These are phyloP conservation scores for Acleris sparsana DNA, from an alignment of 2,888 invertebrate species.

Conservation along the genomic window DNA sequence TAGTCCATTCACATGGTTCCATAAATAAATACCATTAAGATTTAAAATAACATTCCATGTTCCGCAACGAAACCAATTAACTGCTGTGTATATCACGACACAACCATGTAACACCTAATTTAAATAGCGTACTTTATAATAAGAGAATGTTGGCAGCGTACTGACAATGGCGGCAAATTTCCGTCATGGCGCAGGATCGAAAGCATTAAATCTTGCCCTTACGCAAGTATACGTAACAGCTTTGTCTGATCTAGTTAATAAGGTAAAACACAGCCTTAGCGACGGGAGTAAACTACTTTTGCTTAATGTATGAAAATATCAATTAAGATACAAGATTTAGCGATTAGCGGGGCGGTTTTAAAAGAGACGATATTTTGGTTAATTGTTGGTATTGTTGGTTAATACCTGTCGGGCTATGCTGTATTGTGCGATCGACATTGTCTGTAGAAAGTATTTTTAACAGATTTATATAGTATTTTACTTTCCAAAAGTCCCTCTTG, in stretches of 20 bases:
- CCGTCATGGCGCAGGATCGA: constrained; percentile 20
- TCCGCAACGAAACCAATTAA: no score
- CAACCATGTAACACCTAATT: constrained; percentile 22
- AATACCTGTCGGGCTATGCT: no score
- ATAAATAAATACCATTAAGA: no score
- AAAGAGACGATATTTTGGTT: background rate
- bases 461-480: no score
- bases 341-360: constrained; percentile 1
- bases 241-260: constrained; percentile 47
- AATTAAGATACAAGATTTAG: constrained; percentile 14
- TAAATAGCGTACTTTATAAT: constrained; percentile 7
- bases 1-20: no score
- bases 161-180: constrained; percentile 28
- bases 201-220: constrained; percentile 39
- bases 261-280: constrained; percentile 35
- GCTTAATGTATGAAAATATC: constrained; percentile 20
- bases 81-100: background rate
- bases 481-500: no score
- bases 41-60: no score
- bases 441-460: no score
- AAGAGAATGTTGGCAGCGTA: constrained; percentile 21
- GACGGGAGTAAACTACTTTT: constrained; percentile 19
- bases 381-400: background rate
- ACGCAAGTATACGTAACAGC: constrained; percentile 50
- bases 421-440: no score